Percentiles rank a stretch among this genome's conserved stretches.
phyloP scores from a whole-genome alignment of 2,888 invertebrate species.

The Atethmia centrago region DNA sequence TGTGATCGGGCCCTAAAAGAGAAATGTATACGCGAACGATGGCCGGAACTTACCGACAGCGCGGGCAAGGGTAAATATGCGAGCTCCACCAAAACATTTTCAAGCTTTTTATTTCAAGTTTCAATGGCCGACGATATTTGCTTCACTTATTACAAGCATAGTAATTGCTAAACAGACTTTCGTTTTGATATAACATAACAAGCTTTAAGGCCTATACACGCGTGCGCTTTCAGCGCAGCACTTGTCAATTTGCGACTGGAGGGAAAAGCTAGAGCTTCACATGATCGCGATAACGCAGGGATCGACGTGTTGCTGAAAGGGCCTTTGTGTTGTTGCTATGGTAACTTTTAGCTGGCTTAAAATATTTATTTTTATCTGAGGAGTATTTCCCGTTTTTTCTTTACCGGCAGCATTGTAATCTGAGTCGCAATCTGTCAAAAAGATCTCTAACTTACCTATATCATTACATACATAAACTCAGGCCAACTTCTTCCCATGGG shows the following conservation, averaged over 20 bases:
- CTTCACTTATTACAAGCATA: constrained; percentile 57
- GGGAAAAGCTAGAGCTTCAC: background rate
- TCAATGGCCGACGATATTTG: constrained; percentile 68
- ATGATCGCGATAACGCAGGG: constrained; percentile 13
- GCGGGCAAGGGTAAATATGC: constrained; percentile 79
- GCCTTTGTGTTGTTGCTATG: background rate
- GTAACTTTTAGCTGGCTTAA: background rate
- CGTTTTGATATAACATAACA: background rate
- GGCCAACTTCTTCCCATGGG: no score
- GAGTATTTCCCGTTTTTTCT: no score
- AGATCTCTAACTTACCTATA: no score
- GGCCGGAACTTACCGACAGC: constrained; percentile 78
- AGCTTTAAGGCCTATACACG: background rate
- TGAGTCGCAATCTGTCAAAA: no score
- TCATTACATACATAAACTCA: no score
- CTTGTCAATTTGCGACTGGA: background rate
- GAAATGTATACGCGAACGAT: constrained; percentile 79
- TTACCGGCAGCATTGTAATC: no score
- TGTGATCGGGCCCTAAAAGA: constrained; percentile 56
- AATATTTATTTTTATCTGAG: background rate
- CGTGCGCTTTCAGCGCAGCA: background rate
- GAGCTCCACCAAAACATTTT: constrained; percentile 77
- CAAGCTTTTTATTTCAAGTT: constrained; percentile 72
- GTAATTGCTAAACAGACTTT: constrained; percentile 34
- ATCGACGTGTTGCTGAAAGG: constrained; percentile 1